Percentiles rank a stretch among this genome's conserved stretches.
phyloP scores from a whole-genome alignment of 64 coral and sea anemone genomes.

The Montipora cactus region DNA sequence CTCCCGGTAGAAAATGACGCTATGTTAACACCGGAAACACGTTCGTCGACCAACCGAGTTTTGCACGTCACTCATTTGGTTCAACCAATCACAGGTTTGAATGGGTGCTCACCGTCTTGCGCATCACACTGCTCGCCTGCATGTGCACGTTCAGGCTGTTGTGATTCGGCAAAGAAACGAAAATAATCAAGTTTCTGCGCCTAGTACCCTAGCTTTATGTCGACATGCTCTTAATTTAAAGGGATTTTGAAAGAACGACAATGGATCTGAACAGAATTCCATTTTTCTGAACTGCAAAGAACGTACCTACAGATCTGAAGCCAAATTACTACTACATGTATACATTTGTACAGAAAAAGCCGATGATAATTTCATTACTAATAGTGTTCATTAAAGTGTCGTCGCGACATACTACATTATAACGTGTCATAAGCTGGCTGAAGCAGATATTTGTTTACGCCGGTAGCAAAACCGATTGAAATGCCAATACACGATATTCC shows the following conservation, averaged over 20 bases:
- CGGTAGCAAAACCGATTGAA: no score
- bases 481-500: no score
- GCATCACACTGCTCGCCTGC: conserved; percentile 78
- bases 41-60: conserved; percentile 81
- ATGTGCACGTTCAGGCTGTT: conserved; percentile 85
- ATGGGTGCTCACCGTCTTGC: conserved; percentile 74
- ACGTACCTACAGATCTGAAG: no score
- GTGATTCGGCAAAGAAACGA: conserved; percentile 50
- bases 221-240: background rate
- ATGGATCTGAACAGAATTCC: no score
- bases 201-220: background rate
- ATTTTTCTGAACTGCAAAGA: no score
- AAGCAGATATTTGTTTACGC: no score
- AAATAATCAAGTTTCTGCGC: background rate
- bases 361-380: no score
- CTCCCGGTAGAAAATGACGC: conserved; percentile 59
- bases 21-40: conserved; percentile 49
- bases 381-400: no score
- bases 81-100: conserved; percentile 49
- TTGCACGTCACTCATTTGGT: conserved; percentile 86
- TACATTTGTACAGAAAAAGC: no score
- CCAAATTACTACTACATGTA: no score
- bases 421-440: no score
- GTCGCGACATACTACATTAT: no score
- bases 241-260: background rate